phyloP scores from a whole-genome alignment of 2,888 invertebrate species.

The Embidobia sp. region DNA sequence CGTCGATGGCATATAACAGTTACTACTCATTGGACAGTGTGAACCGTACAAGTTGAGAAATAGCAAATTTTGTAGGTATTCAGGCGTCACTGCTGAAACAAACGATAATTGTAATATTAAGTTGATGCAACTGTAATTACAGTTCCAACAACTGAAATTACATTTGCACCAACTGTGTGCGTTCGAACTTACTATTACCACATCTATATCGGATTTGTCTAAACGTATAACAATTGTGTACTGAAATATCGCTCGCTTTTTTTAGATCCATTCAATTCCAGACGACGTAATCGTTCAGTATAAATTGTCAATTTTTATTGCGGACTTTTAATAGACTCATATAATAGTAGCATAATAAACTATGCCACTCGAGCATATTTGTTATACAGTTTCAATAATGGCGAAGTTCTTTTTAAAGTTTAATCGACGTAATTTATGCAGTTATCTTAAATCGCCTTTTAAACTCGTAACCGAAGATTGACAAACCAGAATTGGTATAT shows the following conservation, averaged over 20 bases:
- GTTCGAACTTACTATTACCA: conserved; percentile 18
- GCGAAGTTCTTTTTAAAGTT: too few relatives aligned
- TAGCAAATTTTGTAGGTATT: conserved; percentile 28
- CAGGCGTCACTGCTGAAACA: conserved; percentile 16
- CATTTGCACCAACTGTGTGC: conserved; percentile 41
- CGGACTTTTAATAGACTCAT: too few relatives aligned
- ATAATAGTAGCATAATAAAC: too few relatives aligned
- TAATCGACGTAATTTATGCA: too few relatives aligned
- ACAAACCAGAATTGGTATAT: too few relatives aligned
- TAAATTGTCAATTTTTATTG: too few relatives aligned
- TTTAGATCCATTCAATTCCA: too few relatives aligned
- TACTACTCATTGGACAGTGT: conserved; percentile 16
- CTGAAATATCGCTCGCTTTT: conserved; percentile 15
- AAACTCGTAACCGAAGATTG: too few relatives aligned
- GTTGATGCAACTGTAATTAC: conserved; percentile 46
- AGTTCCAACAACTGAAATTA: conserved; percentile 41
- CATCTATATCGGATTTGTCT: conserved; percentile 29
- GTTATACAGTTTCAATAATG: too few relatives aligned
- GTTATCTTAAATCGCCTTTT: too few relatives aligned
- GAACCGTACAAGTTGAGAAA: conserved; percentile 19
- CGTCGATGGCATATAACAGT: conserved; percentile 17
- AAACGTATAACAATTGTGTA: conserved; percentile 18
- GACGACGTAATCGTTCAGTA: too few relatives aligned
- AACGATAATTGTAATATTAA: conserved; percentile 37
- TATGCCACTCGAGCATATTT: too few relatives aligned